phyloP scores from a whole-genome alignment of 2,797 vertebrate genomes.

The Rhinophrynus dorsalis region DNA sequence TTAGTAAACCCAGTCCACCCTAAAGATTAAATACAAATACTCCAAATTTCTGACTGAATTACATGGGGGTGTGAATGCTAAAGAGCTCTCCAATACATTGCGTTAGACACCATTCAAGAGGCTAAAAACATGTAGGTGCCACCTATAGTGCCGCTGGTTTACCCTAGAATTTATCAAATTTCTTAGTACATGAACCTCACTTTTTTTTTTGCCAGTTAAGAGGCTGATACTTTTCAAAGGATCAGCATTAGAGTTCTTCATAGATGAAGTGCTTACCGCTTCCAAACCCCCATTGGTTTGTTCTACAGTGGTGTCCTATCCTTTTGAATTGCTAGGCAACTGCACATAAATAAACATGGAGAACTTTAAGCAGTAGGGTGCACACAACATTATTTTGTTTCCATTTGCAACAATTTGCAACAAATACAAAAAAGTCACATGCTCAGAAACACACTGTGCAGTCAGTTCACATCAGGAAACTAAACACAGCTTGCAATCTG shows the following conservation, averaged over 20 bases:
- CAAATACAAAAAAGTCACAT: conserved; percentile 41
- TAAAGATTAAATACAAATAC: no score
- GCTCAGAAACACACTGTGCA: conserved; percentile 37
- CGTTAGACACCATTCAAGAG: no score
- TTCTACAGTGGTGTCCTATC: not conserved
- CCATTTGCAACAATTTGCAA: conserved; percentile 41
- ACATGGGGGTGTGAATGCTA: no score
- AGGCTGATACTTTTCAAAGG: no score
- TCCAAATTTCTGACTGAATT: no score
- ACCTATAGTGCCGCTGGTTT: no score
- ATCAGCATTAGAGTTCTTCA: not conserved
- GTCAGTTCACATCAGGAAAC: conserved; percentile 42
- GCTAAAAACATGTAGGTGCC: no score
- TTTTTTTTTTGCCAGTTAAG: no score
- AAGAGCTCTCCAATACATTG: no score
- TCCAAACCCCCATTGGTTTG: not conserved
- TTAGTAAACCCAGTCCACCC: no score
- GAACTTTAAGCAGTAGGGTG: conserved; percentile 32
- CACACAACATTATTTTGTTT: conserved; percentile 33
- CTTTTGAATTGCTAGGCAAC: conserved; percentile 13
- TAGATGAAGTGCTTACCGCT: not conserved
- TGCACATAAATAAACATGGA: conserved; percentile 28
- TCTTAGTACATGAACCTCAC: no score
- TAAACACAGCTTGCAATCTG: conserved; percentile 41
- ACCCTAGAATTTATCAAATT: no score